A percentile compares a stretch with the other conserved stretches of the same genome.
Conservation (phyloP, 2,113 vertebrate genomes). For the Python bivittatus region DNA sequence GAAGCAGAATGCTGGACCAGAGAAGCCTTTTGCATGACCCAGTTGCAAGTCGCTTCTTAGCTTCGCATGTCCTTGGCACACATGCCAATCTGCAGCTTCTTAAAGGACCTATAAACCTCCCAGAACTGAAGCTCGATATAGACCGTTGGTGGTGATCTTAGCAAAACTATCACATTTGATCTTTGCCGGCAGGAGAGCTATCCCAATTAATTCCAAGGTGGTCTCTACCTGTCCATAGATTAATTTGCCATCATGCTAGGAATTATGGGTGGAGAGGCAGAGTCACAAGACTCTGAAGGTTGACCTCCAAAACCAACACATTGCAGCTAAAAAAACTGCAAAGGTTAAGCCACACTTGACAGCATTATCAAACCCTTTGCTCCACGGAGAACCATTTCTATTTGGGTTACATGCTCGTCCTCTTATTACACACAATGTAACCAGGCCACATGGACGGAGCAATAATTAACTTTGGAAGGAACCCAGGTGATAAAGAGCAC, state of each 20-base stretch:
- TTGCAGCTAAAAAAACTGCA: not conserved
- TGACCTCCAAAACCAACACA: not conserved
- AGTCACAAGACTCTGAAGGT: rapidly evolving
- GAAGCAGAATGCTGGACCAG: not conserved
- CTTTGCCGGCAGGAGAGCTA: not conserved
- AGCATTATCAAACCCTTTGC: not conserved
- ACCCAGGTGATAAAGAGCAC: not conserved
- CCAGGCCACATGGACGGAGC: not conserved
- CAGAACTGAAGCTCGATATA: too few relatives aligned
- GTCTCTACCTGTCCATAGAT: too few relatives aligned
- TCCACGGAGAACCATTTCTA: not conserved
- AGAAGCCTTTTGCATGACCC: not conserved
- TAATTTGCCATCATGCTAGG: not conserved
- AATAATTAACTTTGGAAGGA: not conserved
- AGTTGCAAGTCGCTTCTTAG: not conserved
- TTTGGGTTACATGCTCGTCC: not conserved
- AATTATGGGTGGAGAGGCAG: not conserved
- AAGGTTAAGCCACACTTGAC: not conserved
- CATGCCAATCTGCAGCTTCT: too few relatives aligned
- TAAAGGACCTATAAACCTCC: not conserved
- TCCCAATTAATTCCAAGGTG: not conserved
- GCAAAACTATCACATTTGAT: not conserved
- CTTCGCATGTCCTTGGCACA: not conserved
- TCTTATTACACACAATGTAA: not conserved
- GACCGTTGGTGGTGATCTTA: not conserved